These are phyloP conservation scores for Odontomachus brunneus DNA, from an alignment of 1,140 invertebrate species.

Conservation along the genomic window DNA sequence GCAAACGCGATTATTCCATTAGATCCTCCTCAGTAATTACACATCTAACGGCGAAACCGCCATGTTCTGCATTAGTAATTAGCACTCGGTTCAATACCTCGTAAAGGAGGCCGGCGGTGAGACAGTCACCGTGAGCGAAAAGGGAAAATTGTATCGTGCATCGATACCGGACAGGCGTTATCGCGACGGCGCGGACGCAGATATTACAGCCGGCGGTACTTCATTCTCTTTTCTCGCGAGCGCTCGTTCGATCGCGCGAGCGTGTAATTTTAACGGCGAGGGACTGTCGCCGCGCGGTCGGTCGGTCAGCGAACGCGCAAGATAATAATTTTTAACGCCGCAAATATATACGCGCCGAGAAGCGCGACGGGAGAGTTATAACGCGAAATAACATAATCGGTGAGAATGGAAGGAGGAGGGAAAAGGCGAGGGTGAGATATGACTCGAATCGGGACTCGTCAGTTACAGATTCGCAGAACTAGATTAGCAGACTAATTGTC, in stretches of 20 bases:
- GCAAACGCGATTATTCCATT: conserved; percentile 59
- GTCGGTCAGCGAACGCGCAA: neutral
- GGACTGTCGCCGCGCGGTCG: conserved; percentile 22
- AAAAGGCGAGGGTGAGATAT: neutral
- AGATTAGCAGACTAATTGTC: conserved; percentile 73
- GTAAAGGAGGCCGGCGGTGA: conserved; percentile 21
- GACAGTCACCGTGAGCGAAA: neutral
- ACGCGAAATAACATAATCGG: conserved; percentile 13
- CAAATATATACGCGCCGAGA: neutral
- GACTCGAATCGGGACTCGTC: conserved; percentile 66
- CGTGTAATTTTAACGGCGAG: conserved; percentile 27
- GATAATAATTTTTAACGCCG: conserved; percentile 34
- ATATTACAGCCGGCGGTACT: conserved; percentile 7
- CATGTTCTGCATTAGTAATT: conserved; percentile 57
- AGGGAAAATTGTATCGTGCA: conserved; percentile 26
- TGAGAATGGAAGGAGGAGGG: conserved; percentile 12
- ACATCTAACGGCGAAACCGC: conserved; percentile 51
- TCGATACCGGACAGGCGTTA: conserved; percentile 22
- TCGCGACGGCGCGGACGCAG: neutral
- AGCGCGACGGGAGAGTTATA: conserved; percentile 28
- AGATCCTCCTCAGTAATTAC: conserved; percentile 57
- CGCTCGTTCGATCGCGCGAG: neutral
- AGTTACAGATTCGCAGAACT: conserved; percentile 70
- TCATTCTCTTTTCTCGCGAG: neutral
- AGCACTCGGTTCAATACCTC: conserved; percentile 47